Evolutionary conservation across 2,113 vertebrate species (phyloP).

Genomic region (Alligator sinensis): DNA sequence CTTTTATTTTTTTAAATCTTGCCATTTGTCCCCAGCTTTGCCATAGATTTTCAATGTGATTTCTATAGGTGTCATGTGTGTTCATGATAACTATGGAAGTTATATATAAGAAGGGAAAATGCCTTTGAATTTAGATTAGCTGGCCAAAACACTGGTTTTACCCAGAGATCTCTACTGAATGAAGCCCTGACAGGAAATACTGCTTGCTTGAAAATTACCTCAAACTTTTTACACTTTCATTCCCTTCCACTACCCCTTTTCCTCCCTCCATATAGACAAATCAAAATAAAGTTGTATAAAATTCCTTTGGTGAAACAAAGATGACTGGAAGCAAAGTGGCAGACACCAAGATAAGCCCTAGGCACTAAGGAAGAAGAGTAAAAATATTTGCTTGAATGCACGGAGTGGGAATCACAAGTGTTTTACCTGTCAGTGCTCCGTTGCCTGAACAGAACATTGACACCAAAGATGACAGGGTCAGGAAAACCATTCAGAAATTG

Average conservation of each 20-base stretch:
- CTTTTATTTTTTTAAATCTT: neutral
- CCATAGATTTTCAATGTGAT: neutral
- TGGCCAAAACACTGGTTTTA: constrained; percentile 40
- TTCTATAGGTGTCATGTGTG: too few relatives aligned
- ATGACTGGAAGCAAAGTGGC: neutral
- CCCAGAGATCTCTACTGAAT: neutral
- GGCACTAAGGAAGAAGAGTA: neutral
- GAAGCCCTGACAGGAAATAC: neutral
- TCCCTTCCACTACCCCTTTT: neutral
- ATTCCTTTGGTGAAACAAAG: neutral
- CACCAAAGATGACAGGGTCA: neutral
- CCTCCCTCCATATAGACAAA: neutral
- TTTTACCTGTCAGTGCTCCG: neutral
- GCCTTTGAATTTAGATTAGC: constrained; percentile 1
- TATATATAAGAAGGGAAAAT: neutral
- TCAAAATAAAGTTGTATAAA: neutral
- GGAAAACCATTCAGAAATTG: neutral
- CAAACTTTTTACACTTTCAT: constrained; percentile 28
- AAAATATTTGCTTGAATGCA: neutral
- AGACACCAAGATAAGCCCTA: neutral
- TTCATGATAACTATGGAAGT: too few relatives aligned
- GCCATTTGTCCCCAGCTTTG: neutral
- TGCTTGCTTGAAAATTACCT: constrained; percentile 4
- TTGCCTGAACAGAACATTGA: neutral
- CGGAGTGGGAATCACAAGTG: neutral